A percentile compares a stretch with the other conserved stretches of the same genome.
These are phyloP conservation scores for Callinectes sapidus DNA, from an alignment of 2,888 invertebrate genomes.

Conservation along the genomic window DNA sequence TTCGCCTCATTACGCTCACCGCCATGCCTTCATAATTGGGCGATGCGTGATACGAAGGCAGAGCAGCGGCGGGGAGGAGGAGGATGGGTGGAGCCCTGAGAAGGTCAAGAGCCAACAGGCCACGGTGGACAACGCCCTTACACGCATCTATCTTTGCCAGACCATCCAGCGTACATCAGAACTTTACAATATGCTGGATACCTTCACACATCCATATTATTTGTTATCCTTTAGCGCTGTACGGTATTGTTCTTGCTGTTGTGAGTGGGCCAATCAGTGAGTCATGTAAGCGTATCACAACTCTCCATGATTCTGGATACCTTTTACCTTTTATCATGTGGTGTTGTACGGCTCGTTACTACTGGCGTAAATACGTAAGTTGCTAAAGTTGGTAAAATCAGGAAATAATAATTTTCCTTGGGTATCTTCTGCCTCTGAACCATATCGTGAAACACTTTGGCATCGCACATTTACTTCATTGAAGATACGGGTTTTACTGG, in stretches of 20 bases:
- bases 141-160: neutral
- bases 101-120: neutral
- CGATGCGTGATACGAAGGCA: neutral
- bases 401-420: neutral
- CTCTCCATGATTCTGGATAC: neutral
- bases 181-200: neutral
- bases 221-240: too few species aligned
- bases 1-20: neutral
- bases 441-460: too few species aligned
- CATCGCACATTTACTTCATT: too few species aligned
- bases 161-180: neutral
- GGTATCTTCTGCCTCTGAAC: neutral
- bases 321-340: neutral
- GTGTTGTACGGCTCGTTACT: too few species aligned
- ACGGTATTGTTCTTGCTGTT: too few species aligned
- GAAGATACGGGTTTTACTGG: too few species aligned
- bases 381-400: too few species aligned
- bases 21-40: neutral
- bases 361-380: too few species aligned
- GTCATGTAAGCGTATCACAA: too few species aligned
- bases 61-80: neutral
- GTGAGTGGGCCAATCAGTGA: too few species aligned
- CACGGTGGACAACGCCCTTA: neutral
- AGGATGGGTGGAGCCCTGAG: neutral
- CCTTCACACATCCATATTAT: neutral